Evolutionary conservation across 2,888 invertebrate genomes (phyloP).

Genomic region (Aphelenchoides bicaudatus): DNA sequence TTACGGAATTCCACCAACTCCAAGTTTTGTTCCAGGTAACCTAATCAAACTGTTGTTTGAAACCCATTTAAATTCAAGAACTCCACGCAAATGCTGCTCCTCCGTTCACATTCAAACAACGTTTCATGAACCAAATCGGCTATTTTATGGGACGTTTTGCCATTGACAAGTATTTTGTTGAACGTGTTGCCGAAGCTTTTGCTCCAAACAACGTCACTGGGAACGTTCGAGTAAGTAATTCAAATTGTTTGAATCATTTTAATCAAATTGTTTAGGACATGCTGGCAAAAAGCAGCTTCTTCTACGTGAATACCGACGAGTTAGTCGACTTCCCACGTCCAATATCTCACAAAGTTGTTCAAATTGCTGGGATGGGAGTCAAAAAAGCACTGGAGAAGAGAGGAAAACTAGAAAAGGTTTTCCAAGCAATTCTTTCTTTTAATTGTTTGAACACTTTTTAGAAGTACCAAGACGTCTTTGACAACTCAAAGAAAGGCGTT

Average conservation of each 20-base stretch:
- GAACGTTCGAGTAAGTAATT: background rate
- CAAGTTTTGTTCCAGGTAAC: too few relatives aligned
- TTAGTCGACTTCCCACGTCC: conserved; percentile 23
- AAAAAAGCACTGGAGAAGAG: conserved; percentile 18
- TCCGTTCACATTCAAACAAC: background rate
- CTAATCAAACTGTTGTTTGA: too few relatives aligned
- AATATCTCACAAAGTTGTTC: conserved; percentile 16
- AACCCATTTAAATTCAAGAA: background rate
- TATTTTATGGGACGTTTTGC: background rate
- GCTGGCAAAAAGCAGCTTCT: conserved; percentile 27
- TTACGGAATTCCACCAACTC: conserved; percentile 5
- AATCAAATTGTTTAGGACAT: conserved; percentile 4
- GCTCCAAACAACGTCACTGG: too few relatives aligned
- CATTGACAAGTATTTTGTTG: background rate
- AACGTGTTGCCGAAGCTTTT: background rate
- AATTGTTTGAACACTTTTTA: background rate
- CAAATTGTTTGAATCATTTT: background rate
- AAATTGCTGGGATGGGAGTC: conserved; percentile 25
- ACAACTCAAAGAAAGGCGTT: conserved; percentile 19
- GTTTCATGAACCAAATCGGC: background rate
- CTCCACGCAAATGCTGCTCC: background rate
- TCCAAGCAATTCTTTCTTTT: conserved; percentile 9
- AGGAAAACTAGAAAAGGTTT: conserved; percentile 5
- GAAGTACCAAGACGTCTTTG: conserved; percentile 16
- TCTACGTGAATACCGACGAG: conserved; percentile 24